Percentiles rank a stretch among this genome's conserved stretches.
Conservation (phyloP, 2,797 vertebrate genomes). For the Pangasius sanitwongsei region DNA sequence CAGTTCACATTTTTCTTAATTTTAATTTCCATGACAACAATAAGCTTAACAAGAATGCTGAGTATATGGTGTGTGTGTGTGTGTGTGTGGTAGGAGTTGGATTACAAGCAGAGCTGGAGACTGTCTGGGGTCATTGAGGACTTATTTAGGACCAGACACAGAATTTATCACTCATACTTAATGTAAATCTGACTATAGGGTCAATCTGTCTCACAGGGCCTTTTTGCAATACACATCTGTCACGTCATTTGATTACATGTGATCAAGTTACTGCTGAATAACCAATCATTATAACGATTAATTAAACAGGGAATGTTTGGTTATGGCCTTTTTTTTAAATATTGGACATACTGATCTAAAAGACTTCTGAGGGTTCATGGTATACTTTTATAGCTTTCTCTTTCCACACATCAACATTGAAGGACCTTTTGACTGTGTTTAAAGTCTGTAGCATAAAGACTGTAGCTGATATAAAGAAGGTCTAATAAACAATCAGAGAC, state of each 20-base stretch:
- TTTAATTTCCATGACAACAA: background rate
- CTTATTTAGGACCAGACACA: background rate
- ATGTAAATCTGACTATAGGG: background rate
- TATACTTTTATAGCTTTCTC: background rate
- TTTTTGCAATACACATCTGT: background rate
- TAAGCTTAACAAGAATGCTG: background rate
- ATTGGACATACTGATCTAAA: background rate
- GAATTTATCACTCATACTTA: background rate
- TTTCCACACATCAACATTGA: background rate
- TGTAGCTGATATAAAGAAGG: background rate
- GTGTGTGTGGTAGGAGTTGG: background rate
- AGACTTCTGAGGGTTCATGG: background rate
- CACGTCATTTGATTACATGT: background rate
- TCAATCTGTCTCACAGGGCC: background rate
- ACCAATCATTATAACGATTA: background rate
- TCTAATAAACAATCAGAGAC: background rate
- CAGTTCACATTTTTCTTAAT: background rate
- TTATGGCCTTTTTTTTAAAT: background rate
- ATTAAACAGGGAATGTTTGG: background rate
- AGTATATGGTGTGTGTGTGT: background rate
- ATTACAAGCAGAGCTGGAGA: background rate
- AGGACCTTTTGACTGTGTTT: background rate
- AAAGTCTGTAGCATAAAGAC: background rate
- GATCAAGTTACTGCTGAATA: background rate
- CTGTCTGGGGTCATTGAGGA: background rate